A percentile compares a stretch with the other conserved stretches of the same genome.
Conservation (phyloP, 2,113 vertebrate species). For the Strigops habroptila region DNA sequence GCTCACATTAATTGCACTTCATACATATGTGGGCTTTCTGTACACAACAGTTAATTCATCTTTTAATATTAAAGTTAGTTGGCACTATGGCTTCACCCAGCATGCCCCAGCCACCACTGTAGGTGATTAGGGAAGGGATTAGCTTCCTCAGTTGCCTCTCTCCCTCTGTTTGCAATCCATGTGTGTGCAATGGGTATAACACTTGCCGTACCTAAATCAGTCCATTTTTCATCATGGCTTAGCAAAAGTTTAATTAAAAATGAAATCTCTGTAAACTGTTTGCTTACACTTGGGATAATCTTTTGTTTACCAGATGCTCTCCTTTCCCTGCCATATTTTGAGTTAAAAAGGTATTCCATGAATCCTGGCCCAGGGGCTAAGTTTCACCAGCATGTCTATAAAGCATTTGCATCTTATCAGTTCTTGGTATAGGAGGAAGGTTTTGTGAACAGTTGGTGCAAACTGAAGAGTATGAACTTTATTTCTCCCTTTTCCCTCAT, state of each 20-base stretch:
- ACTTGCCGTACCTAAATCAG: background rate
- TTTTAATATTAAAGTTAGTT: background rate
- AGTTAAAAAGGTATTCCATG: background rate
- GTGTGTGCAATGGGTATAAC: background rate
- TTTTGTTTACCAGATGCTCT: background rate
- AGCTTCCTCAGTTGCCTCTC: background rate
- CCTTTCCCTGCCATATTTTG: background rate
- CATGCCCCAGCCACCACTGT: background rate
- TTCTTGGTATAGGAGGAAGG: background rate
- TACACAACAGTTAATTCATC: background rate
- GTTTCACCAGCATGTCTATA: background rate
- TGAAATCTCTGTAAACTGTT: background rate
- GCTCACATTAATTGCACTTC: background rate
- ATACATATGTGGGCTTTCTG: background rate
- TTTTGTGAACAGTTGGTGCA: background rate
- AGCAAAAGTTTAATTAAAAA: background rate
- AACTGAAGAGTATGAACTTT: background rate
- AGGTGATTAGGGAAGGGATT: background rate
- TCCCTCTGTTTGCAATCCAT: background rate
- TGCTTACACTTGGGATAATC: background rate
- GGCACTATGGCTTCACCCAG: background rate
- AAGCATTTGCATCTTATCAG: background rate
- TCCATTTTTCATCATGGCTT: background rate
- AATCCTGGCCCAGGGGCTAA: background rate
- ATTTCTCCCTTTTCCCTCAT: background rate